Conservation (phyloP, 1,140 invertebrate genomes). For the Mylabris phalerata region DNA sequence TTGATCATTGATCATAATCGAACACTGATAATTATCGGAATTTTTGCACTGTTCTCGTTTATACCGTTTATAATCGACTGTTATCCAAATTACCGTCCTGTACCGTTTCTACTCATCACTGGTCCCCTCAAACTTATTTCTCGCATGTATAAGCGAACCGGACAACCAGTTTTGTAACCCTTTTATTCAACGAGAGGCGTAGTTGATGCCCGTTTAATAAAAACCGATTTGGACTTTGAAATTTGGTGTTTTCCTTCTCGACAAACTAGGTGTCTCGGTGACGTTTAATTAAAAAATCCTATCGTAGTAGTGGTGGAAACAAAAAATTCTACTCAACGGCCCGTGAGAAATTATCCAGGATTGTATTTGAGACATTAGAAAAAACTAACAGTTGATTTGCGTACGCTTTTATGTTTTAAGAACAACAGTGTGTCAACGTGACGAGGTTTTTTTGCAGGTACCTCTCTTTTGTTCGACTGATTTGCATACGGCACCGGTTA, state of each 20-base stretch:
- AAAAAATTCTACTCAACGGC: slow-evolving; percentile 5
- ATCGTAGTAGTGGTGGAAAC: neutral
- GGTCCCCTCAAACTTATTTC: slow-evolving; percentile 3
- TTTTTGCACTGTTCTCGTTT: too few species aligned
- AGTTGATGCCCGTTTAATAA: too few species aligned
- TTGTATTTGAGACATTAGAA: neutral
- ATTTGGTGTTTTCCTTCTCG: neutral
- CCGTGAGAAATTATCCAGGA: slow-evolving; percentile 19
- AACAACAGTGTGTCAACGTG: slow-evolving; percentile 27
- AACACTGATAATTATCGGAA: too few species aligned
- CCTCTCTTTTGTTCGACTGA: slow-evolving; percentile 16
- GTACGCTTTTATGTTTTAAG: slow-evolving; percentile 20
- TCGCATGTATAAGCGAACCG: neutral
- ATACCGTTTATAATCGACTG: neutral
- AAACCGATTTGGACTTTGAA: too few species aligned
- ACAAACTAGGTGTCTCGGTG: neutral
- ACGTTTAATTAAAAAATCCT: slow-evolving; percentile 5
- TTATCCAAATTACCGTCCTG: slow-evolving; percentile 5
- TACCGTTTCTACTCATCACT: neutral
- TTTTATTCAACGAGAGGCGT: neutral
- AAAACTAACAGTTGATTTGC: slow-evolving; percentile 18
- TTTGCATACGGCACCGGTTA: slow-evolving; percentile 26
- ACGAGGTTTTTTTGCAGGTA: slow-evolving; percentile 26
- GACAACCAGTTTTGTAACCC: neutral
- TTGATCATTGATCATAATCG: too few species aligned